Evolutionary conservation across 2,797 vertebrate genomes (phyloP), one percentile per base, ranked within the genome.

Genomic region (Taeniopygia guttata): DNA sequence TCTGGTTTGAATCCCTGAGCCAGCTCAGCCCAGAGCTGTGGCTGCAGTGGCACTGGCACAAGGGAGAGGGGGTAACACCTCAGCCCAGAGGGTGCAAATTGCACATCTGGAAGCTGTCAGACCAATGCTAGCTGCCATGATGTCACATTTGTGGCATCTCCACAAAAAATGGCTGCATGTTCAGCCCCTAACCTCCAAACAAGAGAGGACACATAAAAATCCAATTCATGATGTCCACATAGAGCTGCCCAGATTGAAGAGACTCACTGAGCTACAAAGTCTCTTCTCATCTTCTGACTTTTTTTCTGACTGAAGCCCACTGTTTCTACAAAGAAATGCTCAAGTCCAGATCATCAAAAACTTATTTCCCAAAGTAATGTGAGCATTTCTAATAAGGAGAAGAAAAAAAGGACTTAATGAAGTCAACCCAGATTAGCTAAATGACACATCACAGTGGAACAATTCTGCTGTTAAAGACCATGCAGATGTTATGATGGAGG

Each of bases 391-490:
- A 85, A 58, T 15, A 63, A 10, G 14, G 18, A 29, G 36, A 85
- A 72, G 16, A 27, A 66, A 78, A 83, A 79, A 43, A 55, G n/a
- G 46, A 69, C 29, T 80, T 80, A 68, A 87, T 62, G 84, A 94
- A 83, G 46, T 64, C 92, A 95, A 87, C 43, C 10, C 52, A 1
- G 36, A 94, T 93, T 74, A 95, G 93, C 75, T 82, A 82, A 79
- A 84, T 2, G 60, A 80, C 56, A 79, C 74, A 92, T 69, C 92
- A 75, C 0, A 87, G 75, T 43, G 60, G 72, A 94, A 93, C 43
- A 87, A 87, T 92, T 92, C 89, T 69, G 79, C 90, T 86, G 68
- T 87, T 96, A 87, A 93, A 94, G 87, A 95, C 89, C 89, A 87
- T 89, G 90, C 93, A 92, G 89, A 96, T 94, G 92, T 92, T 95